Conservation (phyloP, 37 sponge, comb jelly and placozoan genomes). For the Cladorhizidae sp. region DNA sequence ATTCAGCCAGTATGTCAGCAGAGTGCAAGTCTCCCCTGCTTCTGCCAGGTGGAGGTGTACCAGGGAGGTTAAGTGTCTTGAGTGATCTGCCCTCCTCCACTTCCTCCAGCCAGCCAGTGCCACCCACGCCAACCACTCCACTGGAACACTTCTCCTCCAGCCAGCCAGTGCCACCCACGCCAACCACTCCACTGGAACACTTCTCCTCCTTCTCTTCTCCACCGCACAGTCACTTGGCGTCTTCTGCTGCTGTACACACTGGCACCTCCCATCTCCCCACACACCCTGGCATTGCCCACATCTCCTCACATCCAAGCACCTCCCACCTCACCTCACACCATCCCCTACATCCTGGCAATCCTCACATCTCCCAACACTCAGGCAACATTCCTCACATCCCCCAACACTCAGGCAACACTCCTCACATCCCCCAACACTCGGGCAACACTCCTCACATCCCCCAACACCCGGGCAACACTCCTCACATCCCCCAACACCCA, state of each 20-base stretch:
- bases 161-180: constrained; percentile 2
- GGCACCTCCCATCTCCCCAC: not conserved
- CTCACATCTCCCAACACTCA: not conserved
- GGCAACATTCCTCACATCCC: not conserved
- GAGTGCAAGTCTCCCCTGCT: not conserved
- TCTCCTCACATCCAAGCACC: not conserved
- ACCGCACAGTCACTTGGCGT: not conserved
- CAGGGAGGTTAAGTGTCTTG: not conserved
- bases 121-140: constrained; percentile 14
- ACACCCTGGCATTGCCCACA: not conserved
- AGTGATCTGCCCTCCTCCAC: not conserved
- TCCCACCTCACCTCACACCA: not conserved
- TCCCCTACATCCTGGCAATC: not conserved
- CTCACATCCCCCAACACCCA: not conserved
- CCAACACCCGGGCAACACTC: not conserved
- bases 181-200: constrained; percentile 44
- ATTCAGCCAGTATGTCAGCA: not conserved
- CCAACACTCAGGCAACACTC: not conserved
- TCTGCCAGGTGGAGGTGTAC: not conserved
- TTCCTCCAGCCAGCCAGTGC: not conserved
- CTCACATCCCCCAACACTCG: not conserved
- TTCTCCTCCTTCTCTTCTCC: constrained; percentile 5
- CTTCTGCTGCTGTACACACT: not conserved
- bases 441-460: not conserved
- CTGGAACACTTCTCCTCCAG: not conserved